Conservation (phyloP, 2,888 invertebrate species). For the Heliconius aoede region DNA sequence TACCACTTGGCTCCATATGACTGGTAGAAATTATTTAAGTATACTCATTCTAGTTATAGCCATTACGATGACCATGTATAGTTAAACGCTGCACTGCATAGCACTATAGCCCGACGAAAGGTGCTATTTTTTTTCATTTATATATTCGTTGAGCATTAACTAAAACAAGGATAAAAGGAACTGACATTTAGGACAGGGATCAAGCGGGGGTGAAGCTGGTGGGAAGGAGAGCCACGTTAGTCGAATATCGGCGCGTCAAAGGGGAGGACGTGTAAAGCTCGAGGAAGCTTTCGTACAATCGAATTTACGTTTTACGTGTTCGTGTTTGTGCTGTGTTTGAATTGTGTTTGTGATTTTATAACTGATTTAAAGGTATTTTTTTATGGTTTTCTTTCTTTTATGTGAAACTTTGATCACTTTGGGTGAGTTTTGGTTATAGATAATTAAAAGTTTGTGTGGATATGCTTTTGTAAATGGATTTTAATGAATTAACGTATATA, state of each 20-base stretch:
- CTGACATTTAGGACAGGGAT: slow-evolving; percentile 1
- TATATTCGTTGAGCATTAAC: neutral
- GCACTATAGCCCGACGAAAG: too few relatives aligned
- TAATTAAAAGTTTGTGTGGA: neutral
- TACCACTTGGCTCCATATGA: too few relatives aligned
- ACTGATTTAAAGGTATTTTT: neutral
- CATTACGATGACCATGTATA: too few relatives aligned
- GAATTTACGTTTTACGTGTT: neutral
- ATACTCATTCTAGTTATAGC: too few relatives aligned
- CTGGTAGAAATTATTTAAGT: too few relatives aligned
- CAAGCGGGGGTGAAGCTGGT: slow-evolving; percentile 20
- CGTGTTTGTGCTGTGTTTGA: slow-evolving; percentile 9
- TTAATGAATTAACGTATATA: too few relatives aligned
- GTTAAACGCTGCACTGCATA: too few relatives aligned
- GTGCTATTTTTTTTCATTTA: neutral
- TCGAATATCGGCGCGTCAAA: slow-evolving; percentile 18
- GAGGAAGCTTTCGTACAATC: neutral
- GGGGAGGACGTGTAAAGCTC: slow-evolving; percentile 19
- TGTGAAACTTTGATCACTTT: neutral
- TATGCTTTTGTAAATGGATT: too few relatives aligned
- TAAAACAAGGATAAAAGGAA: neutral
- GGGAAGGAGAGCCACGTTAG: slow-evolving; percentile 15
- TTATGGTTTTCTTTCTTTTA: neutral
- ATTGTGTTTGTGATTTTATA: slow-evolving; percentile 11
- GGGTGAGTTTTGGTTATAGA: neutral